phyloP scores from a whole-genome alignment of 2,888 invertebrate genomes.

The Pristionchus fissidentatus region DNA sequence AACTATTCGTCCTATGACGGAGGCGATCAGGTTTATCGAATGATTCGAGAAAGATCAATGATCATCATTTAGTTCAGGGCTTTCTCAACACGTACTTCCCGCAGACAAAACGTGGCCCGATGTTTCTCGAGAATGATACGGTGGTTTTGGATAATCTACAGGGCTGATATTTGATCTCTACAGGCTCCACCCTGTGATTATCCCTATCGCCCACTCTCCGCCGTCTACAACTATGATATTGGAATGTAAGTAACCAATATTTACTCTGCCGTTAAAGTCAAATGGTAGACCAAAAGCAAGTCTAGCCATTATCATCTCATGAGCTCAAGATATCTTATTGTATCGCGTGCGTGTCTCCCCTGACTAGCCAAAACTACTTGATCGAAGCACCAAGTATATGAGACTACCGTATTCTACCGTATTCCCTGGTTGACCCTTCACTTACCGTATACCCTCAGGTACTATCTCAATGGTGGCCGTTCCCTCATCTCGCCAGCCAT shows the following conservation, averaged over 20 bases:
- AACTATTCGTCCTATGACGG: constrained; percentile 66
- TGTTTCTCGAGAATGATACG: constrained; percentile 44
- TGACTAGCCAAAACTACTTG: too few species aligned
- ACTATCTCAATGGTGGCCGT: constrained; percentile 63
- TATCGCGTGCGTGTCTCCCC: too few species aligned
- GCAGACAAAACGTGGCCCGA: constrained; percentile 56
- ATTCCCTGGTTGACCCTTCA: too few species aligned
- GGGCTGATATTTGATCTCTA: not conserved
- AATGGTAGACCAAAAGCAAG: too few species aligned
- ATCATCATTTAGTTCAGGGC: constrained; percentile 49
- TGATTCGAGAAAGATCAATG: not conserved
- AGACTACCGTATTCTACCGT: too few species aligned
- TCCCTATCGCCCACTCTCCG: constrained; percentile 53
- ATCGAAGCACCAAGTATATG: too few species aligned
- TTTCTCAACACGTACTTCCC: constrained; percentile 68
- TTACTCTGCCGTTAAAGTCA: too few species aligned
- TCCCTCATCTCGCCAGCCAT: constrained; percentile 64
- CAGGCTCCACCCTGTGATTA: not conserved
- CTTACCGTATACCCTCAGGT: constrained; percentile 41
- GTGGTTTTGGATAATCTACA: not conserved
- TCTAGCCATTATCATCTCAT: too few species aligned
- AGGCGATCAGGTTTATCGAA: constrained; percentile 62
- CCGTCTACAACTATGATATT: constrained; percentile 69
- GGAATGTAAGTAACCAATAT: constrained; percentile 56
- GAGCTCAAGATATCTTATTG: too few species aligned